Evolutionary conservation across 2,797 vertebrate species (phyloP).

Genomic region (Phalloptychus januarius): DNA sequence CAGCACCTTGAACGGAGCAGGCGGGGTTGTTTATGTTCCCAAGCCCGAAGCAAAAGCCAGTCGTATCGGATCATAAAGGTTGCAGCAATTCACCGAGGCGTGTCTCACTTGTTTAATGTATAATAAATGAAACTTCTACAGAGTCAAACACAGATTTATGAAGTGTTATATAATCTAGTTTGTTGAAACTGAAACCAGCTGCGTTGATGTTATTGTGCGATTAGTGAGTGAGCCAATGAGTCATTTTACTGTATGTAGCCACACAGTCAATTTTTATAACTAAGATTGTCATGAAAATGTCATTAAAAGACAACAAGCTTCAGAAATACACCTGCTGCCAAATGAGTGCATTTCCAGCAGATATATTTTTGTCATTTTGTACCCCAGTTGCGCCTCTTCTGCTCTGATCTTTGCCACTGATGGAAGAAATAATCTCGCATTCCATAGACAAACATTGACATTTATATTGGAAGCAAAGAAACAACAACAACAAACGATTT

Average conservation of each 20-base stretch:
- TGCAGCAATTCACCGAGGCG: neutral
- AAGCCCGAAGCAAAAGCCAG: neutral
- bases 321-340: neutral
- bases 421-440: neutral
- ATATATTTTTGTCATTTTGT: neutral
- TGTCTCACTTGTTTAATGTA: neutral
- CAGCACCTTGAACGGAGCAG: neutral
- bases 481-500: neutral
- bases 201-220: neutral
- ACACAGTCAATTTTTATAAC: too few relatives aligned
- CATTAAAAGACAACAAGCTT: neutral
- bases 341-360: neutral
- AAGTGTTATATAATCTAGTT: neutral
- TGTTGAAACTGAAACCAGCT: neutral
- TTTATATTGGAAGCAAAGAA: neutral
- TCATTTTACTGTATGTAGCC: too few relatives aligned
- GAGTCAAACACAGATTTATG: neutral
- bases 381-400: neutral
- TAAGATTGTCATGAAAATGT: neutral
- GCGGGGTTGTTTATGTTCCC: conserved; percentile 40
- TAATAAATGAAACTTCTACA: neutral
- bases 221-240: neutral
- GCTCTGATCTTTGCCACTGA: neutral
- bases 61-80: neutral
- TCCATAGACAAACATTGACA: neutral